Percentiles rank a stretch among this genome's conserved stretches.
Conservation (phyloP, 2,888 invertebrate genomes). For the Tetragonula carbonaria region DNA sequence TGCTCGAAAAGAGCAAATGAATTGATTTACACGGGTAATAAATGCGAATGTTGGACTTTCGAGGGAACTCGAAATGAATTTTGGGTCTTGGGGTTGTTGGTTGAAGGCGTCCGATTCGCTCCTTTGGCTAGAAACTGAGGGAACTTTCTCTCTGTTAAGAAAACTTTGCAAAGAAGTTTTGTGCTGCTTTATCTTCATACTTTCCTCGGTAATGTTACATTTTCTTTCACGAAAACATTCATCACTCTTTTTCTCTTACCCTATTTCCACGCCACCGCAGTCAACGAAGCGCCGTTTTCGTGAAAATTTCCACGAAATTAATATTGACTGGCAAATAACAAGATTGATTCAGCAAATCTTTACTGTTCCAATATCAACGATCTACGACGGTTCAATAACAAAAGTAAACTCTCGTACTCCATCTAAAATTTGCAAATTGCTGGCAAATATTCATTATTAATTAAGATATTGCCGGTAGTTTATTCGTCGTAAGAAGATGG, state of each 20-base stretch:
- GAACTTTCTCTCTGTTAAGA: background rate
- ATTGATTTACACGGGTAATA: background rate
- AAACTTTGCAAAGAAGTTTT: conserved; percentile 3
- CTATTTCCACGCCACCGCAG: background rate
- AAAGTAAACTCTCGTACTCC: background rate
- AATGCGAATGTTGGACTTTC: background rate
- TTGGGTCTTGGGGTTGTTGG: background rate
- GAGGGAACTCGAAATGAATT: background rate
- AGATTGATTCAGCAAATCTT: background rate
- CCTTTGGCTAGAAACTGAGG: background rate
- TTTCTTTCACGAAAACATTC: background rate
- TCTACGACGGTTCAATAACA: background rate
- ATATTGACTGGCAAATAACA: background rate
- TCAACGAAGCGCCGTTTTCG: background rate
- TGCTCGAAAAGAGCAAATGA: background rate
- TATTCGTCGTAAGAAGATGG: too few relatives aligned
- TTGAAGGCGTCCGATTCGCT: background rate
- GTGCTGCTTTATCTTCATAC: background rate
- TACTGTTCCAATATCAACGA: background rate
- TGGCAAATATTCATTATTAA: background rate
- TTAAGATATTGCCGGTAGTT: background rate
- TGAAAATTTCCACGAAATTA: background rate
- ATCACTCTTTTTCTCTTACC: background rate
- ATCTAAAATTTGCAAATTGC: background rate
- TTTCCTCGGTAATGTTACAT: background rate